Conservation (phyloP, 2,797 vertebrate genomes). For the Pipistrellus kuhlii region DNA sequence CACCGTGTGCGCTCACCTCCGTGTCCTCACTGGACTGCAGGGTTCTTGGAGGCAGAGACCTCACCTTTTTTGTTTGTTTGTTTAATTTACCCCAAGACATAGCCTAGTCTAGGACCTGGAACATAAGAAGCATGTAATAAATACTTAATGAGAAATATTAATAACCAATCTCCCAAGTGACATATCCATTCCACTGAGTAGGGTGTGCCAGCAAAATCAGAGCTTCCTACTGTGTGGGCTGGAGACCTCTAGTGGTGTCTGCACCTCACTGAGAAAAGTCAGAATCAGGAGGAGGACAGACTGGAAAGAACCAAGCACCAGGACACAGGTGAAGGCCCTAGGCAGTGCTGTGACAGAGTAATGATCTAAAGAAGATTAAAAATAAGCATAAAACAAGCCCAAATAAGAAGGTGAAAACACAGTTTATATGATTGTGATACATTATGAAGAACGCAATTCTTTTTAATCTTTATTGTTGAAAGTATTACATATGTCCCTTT, state of each 20-base stretch:
- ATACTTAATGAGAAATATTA: slow-evolving; percentile 42
- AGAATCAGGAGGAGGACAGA: not conserved
- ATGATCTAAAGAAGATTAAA: not conserved
- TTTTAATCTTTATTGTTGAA: too few relatives aligned
- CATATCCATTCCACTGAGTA: not conserved
- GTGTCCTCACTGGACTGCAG: not conserved
- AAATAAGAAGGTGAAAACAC: not conserved
- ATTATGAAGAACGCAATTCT: slow-evolving; percentile 2
- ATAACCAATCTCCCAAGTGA: not conserved
- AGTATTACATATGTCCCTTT: too few relatives aligned
- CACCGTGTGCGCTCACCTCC: not conserved
- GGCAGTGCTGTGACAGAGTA: not conserved
- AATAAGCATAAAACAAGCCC: not conserved
- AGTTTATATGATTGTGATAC: not conserved
- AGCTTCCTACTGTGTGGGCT: slow-evolving; percentile 46
- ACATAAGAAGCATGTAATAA: slow-evolving; percentile 31
- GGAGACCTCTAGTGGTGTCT: slow-evolving; percentile 76
- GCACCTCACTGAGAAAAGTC: not conserved
- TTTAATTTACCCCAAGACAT: not conserved
- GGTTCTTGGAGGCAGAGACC: not conserved
- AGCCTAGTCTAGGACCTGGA: not conserved
- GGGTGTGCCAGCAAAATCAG: not conserved
- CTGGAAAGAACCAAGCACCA: not conserved
- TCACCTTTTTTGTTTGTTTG: not conserved
- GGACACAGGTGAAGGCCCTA: not conserved